Base-by-base conservation (phyloP, 2,113 vertebrate genomes). In the Electrona antarctica region DNA sequence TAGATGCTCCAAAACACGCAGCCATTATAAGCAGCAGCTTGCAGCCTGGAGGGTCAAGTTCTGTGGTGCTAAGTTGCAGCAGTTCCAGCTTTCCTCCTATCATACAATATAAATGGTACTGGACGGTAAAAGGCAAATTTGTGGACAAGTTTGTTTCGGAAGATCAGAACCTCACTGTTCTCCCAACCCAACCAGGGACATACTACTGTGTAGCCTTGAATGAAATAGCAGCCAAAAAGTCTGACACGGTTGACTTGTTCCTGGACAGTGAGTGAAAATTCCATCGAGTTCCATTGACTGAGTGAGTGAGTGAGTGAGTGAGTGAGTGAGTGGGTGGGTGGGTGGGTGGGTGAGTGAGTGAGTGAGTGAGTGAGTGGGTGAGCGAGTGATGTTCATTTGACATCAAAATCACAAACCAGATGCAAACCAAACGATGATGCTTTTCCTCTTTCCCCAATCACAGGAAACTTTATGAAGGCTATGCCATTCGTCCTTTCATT, bases 191-290 rank as follows among this genome's bases (percentile, higher is more conserved):
- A 1, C 50, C 65, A 50, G 80, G 74, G 63, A 65, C 1, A 0
- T 86, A 86, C 73, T 83, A 79, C 76, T 86, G 84, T 61, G 7
- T 0, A 0, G 84, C 73, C 10, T 1, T 0, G 0, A 86, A 86
- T 61, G 10, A 2, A 0, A 15, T 83, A 0, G 73, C 61, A 3
- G 1, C 3, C 0, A 67, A 64, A 7, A 29, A 1, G 12, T 83
- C 84, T 1, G 8, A 59, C 2, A 4, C 2, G 12, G 14, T 80
- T 7, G 0, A 7, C 7, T 12, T 83, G 14, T 52, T 57, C 57
- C 4, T 54, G 14, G 21, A 62, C 4, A 0, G 80, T 82, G 55
- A 54, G 80, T 82, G 51, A 51, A n/a, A 41, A 41, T 4, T 41
- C 21, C 21, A 21, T 41, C 33, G 2, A 41, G 5, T 41, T 41